Evolutionary conservation across 2,888 invertebrate species (phyloP), one percentile per base, ranked within the genome.

Genomic region (Lithosia quadra): DNA sequence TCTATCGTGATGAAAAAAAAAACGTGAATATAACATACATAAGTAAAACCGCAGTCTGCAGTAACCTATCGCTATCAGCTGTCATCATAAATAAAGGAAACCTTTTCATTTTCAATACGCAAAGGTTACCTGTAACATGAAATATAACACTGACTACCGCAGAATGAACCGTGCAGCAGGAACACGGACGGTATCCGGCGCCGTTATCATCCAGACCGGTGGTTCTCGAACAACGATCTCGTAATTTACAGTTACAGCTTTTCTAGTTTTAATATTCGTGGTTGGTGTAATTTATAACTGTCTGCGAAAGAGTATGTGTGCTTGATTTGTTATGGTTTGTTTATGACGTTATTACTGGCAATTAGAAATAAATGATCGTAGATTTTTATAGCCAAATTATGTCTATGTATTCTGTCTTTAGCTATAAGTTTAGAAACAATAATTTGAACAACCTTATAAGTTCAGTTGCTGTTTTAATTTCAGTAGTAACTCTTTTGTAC

Each of bases 201-300:
- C 34, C 21, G 34, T 59, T 59, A 36, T 59, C 34, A 59, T 34
- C 22, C 34, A 21, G 59, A 22, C 21, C 7, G 34, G 7, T 4
- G 33, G 21, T 5, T 34, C n/a, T n/a, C 49, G 49, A 9, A 49
- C 49, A 49, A 49, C n/a, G 49, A 2, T 13, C 21, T 34, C 13
- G 21, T 21, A 11, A 34, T 59, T 34, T 59, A 59, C 7, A 11
- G 34, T 21, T 34, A 33, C 21, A 34, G n/a, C 21, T 36, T 36
- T 58, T 21, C 34, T 58, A 58, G 34, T 58, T 58, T 58, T 58
- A 58, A 21, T 10, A 34, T 33, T 58, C 58, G n/a, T n/a, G 34
- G n/a, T n/a, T 28, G 0, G 21, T 59, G 13, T 36, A 59, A 36
- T 59, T 59, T 58, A 34, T 36, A n/a, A 21, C 13, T 13, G 21